These are phyloP conservation scores for Garrulus glandarius DNA, from an alignment of 2,797 vertebrate genomes.

Conservation along the genomic window DNA sequence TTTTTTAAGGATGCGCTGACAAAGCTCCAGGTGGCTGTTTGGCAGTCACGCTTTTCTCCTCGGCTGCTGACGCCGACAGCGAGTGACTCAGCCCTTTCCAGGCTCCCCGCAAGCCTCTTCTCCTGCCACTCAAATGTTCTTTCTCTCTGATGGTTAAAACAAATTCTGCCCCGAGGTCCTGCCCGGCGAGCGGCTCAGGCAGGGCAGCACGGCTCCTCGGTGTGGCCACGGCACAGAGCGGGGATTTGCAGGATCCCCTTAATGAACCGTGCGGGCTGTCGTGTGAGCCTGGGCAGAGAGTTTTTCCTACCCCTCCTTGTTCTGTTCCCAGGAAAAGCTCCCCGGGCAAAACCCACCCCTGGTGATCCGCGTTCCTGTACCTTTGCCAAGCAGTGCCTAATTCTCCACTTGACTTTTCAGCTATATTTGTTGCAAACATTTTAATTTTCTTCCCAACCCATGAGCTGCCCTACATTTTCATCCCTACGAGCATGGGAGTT, in stretches of 20 bases:
- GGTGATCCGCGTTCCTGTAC: rapidly evolving
- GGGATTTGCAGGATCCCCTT: background rate
- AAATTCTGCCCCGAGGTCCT: background rate
- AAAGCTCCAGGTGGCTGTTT: constrained; percentile 21
- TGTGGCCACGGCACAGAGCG: rapidly evolving
- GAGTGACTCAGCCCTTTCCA: constrained; percentile 35
- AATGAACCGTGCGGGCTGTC: background rate
- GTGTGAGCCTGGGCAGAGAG: background rate
- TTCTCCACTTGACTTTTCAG: background rate
- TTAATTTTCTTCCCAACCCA: background rate
- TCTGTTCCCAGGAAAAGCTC: background rate
- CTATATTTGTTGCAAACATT: background rate
- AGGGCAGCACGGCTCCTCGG: background rate
- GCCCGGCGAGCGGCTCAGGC: rapidly evolving
- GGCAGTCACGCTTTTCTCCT: background rate
- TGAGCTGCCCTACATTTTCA: constrained; percentile 16
- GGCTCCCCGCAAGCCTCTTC: background rate
- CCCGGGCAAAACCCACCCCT: background rate
- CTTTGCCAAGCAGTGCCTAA: background rate
- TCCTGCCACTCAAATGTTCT: background rate
- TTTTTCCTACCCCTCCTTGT: background rate
- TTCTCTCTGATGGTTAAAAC: background rate
- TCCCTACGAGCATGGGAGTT: background rate
- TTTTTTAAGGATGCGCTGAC: background rate
- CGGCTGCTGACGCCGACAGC: background rate